Evolutionary conservation across 2,888 invertebrate species (phyloP), one percentile per base, ranked within the genome.

Genomic region (Nomada ferruginata): DNA sequence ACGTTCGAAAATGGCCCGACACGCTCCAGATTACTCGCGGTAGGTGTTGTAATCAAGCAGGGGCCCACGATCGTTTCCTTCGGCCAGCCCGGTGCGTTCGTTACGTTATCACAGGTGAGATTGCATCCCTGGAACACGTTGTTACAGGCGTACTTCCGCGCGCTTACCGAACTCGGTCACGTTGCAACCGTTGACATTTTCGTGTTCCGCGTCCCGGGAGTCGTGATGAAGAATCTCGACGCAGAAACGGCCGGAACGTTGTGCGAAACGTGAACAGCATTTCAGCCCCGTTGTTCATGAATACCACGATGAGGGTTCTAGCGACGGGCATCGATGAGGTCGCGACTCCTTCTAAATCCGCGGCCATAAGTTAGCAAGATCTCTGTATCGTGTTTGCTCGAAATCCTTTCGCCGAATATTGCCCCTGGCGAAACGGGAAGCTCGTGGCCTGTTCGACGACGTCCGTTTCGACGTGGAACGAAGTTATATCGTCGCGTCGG

Each of bases 141-240:
- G 23, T 20, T 4, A 10, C 44, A 7, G 18, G 23, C 53, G 13
- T 26, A 26, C 29, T 72, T 63, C 59, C 55, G 57, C 55, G 63
- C 23, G 74, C 29, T 74, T 69, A 74, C 81, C 84, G 71, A 84
- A 76, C 87, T 76, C 77, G 76, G 79, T 83, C 81, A 83, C 83
- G 87, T 86, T 77, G 81, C 85, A 76, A 83, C 76, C 78, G 87
- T 87, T 87, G 87, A 87, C 87, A 87, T 87, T 87, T 87, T 87
- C 83, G 80, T 76, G 83, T 76, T 55, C 59, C 60, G 66, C 47
- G 80, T 78, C 70, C 70, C 57, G 72, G 42, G 64, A 74, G 73
- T 85, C 87, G 87, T 87, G 87, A 85, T 85, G 83, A 77, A 77
- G 86, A 87, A 78, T 84, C 81, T 53, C 81, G 75, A 72, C 81